Evolutionary conservation across 2,888 invertebrate species (phyloP), one percentile per base, ranked within the genome.

Genomic region (Nymphalis polychloros): DNA sequence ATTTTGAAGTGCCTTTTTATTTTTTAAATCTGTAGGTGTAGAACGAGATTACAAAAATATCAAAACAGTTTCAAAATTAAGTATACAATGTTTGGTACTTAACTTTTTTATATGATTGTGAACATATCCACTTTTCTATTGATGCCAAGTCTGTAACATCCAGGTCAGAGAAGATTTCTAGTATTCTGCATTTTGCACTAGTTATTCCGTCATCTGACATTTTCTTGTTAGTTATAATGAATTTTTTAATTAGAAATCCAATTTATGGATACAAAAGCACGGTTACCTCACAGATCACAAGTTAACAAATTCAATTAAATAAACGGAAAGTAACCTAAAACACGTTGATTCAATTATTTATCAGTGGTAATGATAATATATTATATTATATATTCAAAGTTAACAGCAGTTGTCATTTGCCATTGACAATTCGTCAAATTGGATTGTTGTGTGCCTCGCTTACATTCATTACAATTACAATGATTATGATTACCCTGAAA

Each of bases 91-190:
- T 10, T 27, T 47, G 10, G 6, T 67, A 62, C 63, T 71, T 78
- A 88, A 89, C 91, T 84, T 86, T 84, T 73, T 80, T 89, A 68
- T 84, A 91, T 2, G 88, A 77, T 70, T 80, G 83, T 72, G 84
- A 88, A 72, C 79, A 77, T 71, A 92, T 88, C 91, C 91, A 92
- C 67, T 84, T 81, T 76, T 90, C 89, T 71, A 92, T 78, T 16
- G 71, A 73, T 73, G 84, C 81, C 64, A 89, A 74, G 74, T 89
- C 86, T 50, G 52, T 68, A 35, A 85, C 83, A 64, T 88, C 82
- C 59, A 91, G 77, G 63, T 81, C 83, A 7, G 81, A 75, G 70
- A 91, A 81, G 31, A 91, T 67, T 57, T 88, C 85, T 62, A 92
- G 72, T 69, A 92, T 74, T 68, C 82, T 82, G 70, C 75, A 78